phyloP scores from a whole-genome alignment of 2,888 invertebrate species.

The Microdon myrmicae region DNA sequence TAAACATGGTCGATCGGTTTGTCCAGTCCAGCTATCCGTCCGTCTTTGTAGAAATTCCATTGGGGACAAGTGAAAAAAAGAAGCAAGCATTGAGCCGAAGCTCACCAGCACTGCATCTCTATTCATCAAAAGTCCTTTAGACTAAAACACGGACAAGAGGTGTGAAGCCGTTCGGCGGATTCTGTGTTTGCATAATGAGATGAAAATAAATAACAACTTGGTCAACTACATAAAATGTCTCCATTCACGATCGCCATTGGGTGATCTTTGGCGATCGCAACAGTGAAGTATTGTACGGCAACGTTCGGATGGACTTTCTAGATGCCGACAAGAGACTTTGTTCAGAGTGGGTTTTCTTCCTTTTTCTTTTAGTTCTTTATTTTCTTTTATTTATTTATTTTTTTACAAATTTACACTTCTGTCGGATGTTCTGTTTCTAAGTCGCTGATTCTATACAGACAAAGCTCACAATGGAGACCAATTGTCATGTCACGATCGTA shows the following conservation, averaged over 20 bases:
- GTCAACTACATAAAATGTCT: slow-evolving; percentile 48
- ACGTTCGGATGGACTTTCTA: slow-evolving; percentile 11
- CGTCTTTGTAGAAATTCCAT: slow-evolving; percentile 24
- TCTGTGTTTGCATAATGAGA: slow-evolving; percentile 51
- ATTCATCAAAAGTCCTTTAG: slow-evolving; percentile 38
- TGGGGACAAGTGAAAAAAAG: slow-evolving; percentile 43
- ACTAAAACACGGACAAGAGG: slow-evolving; percentile 5
- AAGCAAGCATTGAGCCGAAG: slow-evolving; percentile 14
- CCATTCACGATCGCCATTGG: slow-evolving; percentile 12
- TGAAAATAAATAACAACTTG: slow-evolving; percentile 47
- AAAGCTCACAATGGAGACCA: slow-evolving; percentile 35
- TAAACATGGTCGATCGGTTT: slow-evolving; percentile 41
- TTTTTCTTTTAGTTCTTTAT: slow-evolving; percentile 1
- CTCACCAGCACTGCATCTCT: slow-evolving; percentile 9
- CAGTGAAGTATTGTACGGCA: slow-evolving; percentile 13
- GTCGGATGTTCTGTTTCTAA: slow-evolving; percentile 13
- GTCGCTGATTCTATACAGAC: slow-evolving; percentile 39
- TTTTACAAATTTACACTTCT: slow-evolving; percentile 40
- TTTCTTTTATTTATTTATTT: slow-evolving; percentile 22
- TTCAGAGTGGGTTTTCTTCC: slow-evolving; percentile 21
- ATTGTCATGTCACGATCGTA: slow-evolving; percentile 50
- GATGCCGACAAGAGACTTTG: slow-evolving; percentile 4
- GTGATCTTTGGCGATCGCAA: slow-evolving; percentile 9
- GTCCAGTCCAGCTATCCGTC: slow-evolving; percentile 16
- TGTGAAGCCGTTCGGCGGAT: slow-evolving; percentile 31